Conservation (phyloP, 1,140 invertebrate species). For the Macrocentrus cingulum region DNA sequence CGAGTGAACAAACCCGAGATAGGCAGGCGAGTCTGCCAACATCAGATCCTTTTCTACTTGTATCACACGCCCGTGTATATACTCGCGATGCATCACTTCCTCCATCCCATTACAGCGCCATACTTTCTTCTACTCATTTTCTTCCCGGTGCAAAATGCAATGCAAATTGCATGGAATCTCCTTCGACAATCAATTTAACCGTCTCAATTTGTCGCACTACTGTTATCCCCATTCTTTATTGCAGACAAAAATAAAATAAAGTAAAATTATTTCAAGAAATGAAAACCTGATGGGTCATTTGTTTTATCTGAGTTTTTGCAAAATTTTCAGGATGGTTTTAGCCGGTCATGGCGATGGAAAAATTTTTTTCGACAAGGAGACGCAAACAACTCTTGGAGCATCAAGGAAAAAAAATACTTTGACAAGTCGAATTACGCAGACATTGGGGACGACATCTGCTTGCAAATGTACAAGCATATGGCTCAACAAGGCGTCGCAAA, state of each 20-base stretch:
- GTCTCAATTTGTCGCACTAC: too few species aligned
- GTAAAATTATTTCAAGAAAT: too few species aligned
- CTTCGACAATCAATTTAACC: neutral
- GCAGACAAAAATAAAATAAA: too few species aligned
- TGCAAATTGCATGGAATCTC: neutral
- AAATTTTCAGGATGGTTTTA: too few species aligned
- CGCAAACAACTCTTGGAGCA: constrained; percentile 60
- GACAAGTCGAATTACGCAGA: constrained; percentile 26
- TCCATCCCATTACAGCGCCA: neutral
- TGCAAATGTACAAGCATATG: constrained; percentile 27
- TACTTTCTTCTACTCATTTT: neutral
- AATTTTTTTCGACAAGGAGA: constrained; percentile 64
- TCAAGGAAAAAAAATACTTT: constrained; percentile 15
- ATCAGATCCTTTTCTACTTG: neutral
- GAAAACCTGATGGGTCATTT: too few species aligned
- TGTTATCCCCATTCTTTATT: too few species aligned
- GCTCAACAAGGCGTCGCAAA: constrained; percentile 35
- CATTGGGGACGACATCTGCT: constrained; percentile 3
- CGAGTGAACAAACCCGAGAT: neutral
- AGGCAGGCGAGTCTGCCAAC: neutral
- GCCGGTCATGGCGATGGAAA: too few species aligned
- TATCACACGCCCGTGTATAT: neutral
- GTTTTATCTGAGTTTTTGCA: too few species aligned
- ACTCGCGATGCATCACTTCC: neutral
- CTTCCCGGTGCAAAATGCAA: neutral